Percentiles rank a stretch among this genome's conserved stretches.
Conservation (phyloP, 2,797 vertebrate genomes). For the Aphelocoma californica region DNA sequence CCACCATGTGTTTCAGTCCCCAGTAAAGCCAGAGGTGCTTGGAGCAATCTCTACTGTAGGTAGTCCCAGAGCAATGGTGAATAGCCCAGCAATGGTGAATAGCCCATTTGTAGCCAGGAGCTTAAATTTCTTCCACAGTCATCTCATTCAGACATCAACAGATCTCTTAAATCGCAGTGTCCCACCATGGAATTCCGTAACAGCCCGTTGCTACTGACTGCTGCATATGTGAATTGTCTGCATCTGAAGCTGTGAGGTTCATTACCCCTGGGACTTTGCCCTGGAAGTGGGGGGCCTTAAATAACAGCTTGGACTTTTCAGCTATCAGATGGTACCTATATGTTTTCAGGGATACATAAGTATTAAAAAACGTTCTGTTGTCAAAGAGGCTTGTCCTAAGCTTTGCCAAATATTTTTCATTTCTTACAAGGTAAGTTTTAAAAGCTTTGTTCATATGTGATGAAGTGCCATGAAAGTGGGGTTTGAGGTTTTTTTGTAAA, state of each 20-base stretch:
- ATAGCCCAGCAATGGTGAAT: not conserved
- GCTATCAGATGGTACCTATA: fast-evolving
- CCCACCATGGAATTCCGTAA: not conserved
- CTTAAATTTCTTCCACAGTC: not conserved
- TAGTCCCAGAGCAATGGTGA: not conserved
- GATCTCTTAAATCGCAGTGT: not conserved
- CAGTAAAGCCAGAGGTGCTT: not conserved
- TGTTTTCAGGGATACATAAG: not conserved
- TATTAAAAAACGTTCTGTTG: not conserved
- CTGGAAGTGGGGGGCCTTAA: not conserved
- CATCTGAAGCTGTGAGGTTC: not conserved
- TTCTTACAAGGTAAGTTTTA: not conserved
- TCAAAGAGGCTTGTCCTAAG: not conserved
- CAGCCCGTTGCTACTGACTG: not conserved
- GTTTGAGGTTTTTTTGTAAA: not conserved
- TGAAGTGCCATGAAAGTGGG: not conserved
- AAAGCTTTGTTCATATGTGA: not conserved
- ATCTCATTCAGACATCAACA: not conserved
- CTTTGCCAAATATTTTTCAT: not conserved
- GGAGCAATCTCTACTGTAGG: not conserved
- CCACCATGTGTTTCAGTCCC: not conserved
- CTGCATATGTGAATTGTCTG: not conserved
- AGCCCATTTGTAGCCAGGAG: not conserved
- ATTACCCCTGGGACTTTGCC: not conserved
- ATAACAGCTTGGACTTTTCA: not conserved